These are phyloP conservation scores for Drosophila hamatofila DNA, from an alignment of 2,888 invertebrate species.

Conservation along the genomic window DNA sequence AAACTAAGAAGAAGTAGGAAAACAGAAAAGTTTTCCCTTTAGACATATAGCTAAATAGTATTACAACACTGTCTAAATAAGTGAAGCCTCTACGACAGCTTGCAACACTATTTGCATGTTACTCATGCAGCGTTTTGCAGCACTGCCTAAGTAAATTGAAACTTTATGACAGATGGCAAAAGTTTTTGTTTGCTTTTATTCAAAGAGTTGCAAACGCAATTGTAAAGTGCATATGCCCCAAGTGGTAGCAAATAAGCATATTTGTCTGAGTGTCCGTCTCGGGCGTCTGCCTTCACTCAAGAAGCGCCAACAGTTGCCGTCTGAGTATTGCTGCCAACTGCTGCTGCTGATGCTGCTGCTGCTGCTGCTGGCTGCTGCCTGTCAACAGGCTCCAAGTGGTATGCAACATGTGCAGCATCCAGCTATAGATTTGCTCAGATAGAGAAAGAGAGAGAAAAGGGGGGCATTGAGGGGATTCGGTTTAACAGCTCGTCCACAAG, in stretches of 20 bases:
- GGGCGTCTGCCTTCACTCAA: conserved; percentile 63
- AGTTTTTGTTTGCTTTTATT: background rate
- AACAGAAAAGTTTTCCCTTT: background rate
- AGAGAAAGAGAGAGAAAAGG: background rate
- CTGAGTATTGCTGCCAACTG: conserved; percentile 51
- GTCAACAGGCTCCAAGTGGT: conserved; percentile 73
- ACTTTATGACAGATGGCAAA: background rate
- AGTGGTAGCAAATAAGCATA: conserved; percentile 15
- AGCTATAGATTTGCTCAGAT: conserved; percentile 20
- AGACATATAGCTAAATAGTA: background rate
- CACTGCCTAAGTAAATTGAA: background rate
- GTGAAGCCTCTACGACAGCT: background rate
- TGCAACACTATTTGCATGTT: background rate
- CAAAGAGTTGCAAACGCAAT: background rate
- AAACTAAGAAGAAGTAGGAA: background rate
- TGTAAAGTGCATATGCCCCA: conserved; percentile 23
- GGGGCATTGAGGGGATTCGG: background rate
- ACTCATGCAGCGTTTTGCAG: background rate
- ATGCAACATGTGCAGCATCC: conserved; percentile 68
- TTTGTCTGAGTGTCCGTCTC: conserved; percentile 40
- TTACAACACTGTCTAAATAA: background rate
- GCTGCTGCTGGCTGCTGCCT: conserved; percentile 44
- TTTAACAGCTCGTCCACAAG: conserved; percentile 50
- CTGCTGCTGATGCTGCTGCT: conserved; percentile 34
- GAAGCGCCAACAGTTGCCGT: conserved; percentile 72